phyloP scores from a whole-genome alignment of 2,888 invertebrate genomes.

The Conomelus anceps region DNA sequence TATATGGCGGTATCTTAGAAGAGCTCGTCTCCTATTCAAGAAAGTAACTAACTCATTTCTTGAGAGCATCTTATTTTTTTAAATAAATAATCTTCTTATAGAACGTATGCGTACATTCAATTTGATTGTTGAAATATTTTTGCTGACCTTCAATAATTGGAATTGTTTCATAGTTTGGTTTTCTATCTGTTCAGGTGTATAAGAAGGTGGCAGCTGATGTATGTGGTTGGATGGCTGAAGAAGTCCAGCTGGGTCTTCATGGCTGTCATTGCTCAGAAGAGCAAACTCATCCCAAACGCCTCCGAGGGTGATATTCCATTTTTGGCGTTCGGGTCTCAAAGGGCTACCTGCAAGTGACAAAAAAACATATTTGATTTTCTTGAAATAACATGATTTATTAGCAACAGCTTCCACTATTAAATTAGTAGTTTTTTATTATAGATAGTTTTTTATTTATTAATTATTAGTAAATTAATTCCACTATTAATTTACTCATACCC shows the following conservation, averaged over 20 bases:
- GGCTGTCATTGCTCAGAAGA: conserved; percentile 34
- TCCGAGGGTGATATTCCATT: conserved; percentile 21
- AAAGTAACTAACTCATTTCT: no score
- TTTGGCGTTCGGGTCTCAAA: conserved; percentile 1
- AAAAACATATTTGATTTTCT: not conserved
- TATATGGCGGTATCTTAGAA: no score
- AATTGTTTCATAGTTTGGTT: conserved; percentile 36
- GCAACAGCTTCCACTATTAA: no score
- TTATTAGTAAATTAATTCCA: no score
- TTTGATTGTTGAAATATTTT: no score
- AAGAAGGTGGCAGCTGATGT: conserved; percentile 47
- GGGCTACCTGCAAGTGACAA: conserved; percentile 15
- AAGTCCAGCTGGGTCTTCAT: conserved; percentile 46
- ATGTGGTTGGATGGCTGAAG: conserved; percentile 47
- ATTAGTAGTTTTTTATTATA: no score
- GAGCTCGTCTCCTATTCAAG: no score
- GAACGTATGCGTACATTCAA: no score
- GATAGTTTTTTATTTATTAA: no score
- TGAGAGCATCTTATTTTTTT: no score
- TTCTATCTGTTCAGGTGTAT: conserved; percentile 28
- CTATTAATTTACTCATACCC: no score
- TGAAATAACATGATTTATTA: not conserved
- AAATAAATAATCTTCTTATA: not conserved
- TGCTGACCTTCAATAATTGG: conserved; percentile 35
- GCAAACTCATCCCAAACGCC: conserved; percentile 30